Evolutionary conservation across 2,113 vertebrate species (phyloP).

Genomic region (Indicator maculatus): DNA sequence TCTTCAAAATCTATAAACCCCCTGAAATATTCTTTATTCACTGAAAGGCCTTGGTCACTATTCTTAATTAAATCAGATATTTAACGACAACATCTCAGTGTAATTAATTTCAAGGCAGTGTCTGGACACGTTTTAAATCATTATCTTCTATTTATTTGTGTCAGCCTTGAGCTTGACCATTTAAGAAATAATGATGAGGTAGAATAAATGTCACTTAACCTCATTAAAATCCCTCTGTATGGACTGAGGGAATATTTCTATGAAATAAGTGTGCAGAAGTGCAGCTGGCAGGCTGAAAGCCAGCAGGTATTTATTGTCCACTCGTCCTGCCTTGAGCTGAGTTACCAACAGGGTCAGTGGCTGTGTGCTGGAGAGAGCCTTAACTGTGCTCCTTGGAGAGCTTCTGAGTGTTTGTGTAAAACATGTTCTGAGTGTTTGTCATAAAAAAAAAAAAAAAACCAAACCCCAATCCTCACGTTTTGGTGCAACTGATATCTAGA

Average conservation of each 20-base stretch:
- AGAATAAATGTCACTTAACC: background rate
- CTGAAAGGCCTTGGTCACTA: too few species aligned
- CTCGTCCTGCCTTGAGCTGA: background rate
- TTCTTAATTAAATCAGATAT: background rate
- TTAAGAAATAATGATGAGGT: background rate
- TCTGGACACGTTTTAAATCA: rapidly evolving
- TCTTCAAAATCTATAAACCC: background rate
- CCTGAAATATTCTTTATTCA: background rate
- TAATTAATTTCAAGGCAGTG: background rate
- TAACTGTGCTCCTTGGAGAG: background rate
- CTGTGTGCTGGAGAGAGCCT: rapidly evolving
- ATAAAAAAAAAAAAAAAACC: background rate
- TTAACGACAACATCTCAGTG: background rate
- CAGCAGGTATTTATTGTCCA: background rate
- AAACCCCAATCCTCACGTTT: background rate
- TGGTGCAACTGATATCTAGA: background rate
- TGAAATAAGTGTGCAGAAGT: background rate
- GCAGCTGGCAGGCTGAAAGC: background rate
- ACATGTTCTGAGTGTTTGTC: background rate
- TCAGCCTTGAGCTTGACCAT: background rate
- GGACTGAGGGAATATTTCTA: background rate
- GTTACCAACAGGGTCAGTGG: background rate
- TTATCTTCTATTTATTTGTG: background rate
- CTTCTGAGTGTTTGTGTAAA: background rate
- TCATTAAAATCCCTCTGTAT: background rate